Evolutionary conservation across 2,888 invertebrate species (phyloP).

Genomic region (Phragmatobia fuliginosa): DNA sequence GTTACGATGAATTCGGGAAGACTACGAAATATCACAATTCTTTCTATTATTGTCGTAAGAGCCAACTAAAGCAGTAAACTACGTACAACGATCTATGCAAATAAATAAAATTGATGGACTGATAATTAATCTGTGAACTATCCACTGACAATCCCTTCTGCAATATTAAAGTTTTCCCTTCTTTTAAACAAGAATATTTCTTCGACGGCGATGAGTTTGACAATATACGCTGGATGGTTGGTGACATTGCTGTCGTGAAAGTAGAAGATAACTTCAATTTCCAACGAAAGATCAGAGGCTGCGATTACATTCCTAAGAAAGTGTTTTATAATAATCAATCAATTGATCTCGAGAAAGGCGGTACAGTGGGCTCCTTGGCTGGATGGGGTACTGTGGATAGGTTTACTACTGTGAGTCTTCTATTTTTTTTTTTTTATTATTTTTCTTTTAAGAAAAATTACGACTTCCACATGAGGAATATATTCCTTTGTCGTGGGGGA

Average conservation of each 20-base stretch:
- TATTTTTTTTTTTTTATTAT: too few relatives aligned
- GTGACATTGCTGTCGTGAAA: constrained; percentile 78
- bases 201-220: constrained; percentile 74
- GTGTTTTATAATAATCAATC: constrained; percentile 69
- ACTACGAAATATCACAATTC: too few relatives aligned
- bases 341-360: constrained; percentile 59
- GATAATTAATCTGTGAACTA: too few relatives aligned
- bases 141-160: neutral
- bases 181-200: constrained; percentile 60
- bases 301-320: constrained; percentile 71
- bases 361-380: constrained; percentile 61
- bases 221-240: constrained; percentile 78
- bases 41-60: too few relatives aligned
- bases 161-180: neutral
- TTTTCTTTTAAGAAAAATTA: too few relatives aligned
- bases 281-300: constrained; percentile 65
- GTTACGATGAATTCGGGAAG: too few relatives aligned
- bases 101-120: too few relatives aligned
- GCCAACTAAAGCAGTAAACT: too few relatives aligned
- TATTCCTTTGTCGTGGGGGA: too few relatives aligned
- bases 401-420: constrained; percentile 68
- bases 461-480: too few relatives aligned
- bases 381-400: constrained; percentile 72
- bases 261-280: constrained; percentile 77
- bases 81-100: too few relatives aligned